Base-by-base conservation (phyloP, 2,797 vertebrate species). In the Choloepus didactylus region DNA sequence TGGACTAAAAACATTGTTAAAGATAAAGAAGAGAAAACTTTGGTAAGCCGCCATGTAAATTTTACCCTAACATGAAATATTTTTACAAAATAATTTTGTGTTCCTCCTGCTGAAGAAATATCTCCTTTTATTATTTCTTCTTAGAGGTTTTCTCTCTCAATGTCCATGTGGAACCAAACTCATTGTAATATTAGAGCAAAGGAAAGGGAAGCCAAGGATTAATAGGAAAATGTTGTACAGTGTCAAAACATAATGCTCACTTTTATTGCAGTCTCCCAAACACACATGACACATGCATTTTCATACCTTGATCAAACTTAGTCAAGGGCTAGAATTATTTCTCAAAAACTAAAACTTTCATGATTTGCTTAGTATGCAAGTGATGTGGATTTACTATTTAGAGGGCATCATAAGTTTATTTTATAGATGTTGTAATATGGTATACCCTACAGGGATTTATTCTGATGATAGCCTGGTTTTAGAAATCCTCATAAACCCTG, bases 321-420 rank as follows among this genome's bases (percentile, higher is more conserved):
- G 7, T 49, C 16, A 12, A 19, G 1, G 21, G 11, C 19, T 87
- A 86, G 60, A 29, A 29, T 82, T 64, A 75, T 46, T 95, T 83
- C 72, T 10, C 12, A 88, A 41, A 82, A 87, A 15, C 7, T 64
- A 80, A 91, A 73, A 1, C 31, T 70, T 60, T 35, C 31, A 31
- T 69, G n/a, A 49, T 75, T 70, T 89, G 11, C 70, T 81, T 93
- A 25, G 9, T 77, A 90, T 95, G 35, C 19, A 75, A 77, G 19
- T 79, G 31, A 81, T 49, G 2, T 60, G 5, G 59, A 51, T 15
- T 94, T 21, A 79, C 35, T 88, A 35, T 21, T 72, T 80, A 87
- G 19, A 94, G 15, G 44, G 76, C 16, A 51, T 1, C 11, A n/a
- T 73, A 69, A 62, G n/a, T 73, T 70, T 83, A 38, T 69, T 87